Evolutionary conservation across 2,888 invertebrate species (phyloP), one percentile per base, ranked within the genome.

Genomic region (Andrena camellia): DNA sequence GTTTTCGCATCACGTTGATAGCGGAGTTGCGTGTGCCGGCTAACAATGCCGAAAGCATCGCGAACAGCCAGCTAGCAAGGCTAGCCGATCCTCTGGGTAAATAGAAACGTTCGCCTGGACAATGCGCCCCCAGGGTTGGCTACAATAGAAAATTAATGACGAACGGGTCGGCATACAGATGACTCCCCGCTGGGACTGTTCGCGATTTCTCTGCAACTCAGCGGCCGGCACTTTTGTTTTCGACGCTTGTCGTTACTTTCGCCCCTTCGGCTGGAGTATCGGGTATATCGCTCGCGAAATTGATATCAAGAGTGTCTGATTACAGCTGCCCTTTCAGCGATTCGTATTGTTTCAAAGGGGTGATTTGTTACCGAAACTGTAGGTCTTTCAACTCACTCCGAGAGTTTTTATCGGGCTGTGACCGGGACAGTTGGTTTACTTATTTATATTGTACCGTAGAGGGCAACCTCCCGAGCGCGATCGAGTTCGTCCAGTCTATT

Each of bases 121-220:
- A 66, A 70, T 76, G 76, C 80, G 67, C 70, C 59, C 23, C 57
- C 64, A 35, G 70, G 64, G 59, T 54, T 29, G 78, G 72, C 68
- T 81, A 88, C 88, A 86, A 89, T 89, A 82, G 85, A 84, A 78
- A 90, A 89, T 85, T 88, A 85, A 83, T 86, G 78, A 80, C 72
- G 75, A 63, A 75, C 60, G 81, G 76, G 84, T 70, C 78, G 77
- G 73, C 75, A 78, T 81, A 81, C 81, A 26, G 72, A 85, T 72
- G 52, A n/a, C 33, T 52, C n/a, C 67, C 59, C 20, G 42, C n/a
- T 13, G 62, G 29, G 72, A 33, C 66, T 74, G 72, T 54, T 64
- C 73, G 35, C 70, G 81, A 77, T 66, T 81, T 59, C 52, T 20
- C 57, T 17, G 31, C 50, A 67, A 62, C 52, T 75, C 54, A 10